Evolutionary conservation across 2,888 invertebrate species (phyloP).

Genomic region (Neoitamus cyanurus): DNA sequence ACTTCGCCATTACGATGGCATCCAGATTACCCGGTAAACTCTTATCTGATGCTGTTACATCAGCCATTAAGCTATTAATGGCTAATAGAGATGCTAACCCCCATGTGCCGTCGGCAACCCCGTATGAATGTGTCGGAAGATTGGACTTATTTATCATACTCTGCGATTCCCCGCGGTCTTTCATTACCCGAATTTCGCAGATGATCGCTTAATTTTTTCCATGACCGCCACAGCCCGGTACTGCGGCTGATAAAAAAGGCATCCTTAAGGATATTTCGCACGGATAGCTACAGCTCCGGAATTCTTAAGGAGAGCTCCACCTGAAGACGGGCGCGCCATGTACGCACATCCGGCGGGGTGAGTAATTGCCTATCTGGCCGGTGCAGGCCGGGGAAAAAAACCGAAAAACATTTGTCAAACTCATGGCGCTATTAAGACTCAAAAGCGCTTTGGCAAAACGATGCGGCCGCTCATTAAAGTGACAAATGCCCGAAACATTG

Average conservation of each 20-base stretch:
- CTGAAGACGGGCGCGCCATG: not conserved
- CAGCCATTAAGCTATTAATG: not conserved
- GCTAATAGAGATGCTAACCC: not conserved
- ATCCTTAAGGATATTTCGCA: not conserved
- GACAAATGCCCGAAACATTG: slow-evolving; percentile 53
- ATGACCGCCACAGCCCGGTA: not conserved
- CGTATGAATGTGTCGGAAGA: not conserved
- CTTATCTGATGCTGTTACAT: slow-evolving; percentile 5
- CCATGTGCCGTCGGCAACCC: not conserved
- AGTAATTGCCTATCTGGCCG: slow-evolving; percentile 10
- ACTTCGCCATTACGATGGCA: not conserved
- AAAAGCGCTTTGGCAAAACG: slow-evolving; percentile 49
- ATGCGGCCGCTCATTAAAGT: slow-evolving; percentile 52
- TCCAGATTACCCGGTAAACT: not conserved
- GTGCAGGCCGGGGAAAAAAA: not conserved
- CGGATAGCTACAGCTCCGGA: not conserved
- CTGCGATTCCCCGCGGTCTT: not conserved
- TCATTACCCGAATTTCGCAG: not conserved
- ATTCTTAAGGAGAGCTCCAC: not conserved
- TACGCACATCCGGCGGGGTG: not conserved
- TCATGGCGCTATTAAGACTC: slow-evolving; percentile 52
- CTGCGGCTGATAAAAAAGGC: not conserved
- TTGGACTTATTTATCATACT: not conserved
- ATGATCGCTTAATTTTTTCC: slow-evolving; percentile 2
- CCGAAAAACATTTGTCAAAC: slow-evolving; percentile 49